Base-by-base conservation (phyloP, 2,797 vertebrate species). In the Cuniculus paca region DNA sequence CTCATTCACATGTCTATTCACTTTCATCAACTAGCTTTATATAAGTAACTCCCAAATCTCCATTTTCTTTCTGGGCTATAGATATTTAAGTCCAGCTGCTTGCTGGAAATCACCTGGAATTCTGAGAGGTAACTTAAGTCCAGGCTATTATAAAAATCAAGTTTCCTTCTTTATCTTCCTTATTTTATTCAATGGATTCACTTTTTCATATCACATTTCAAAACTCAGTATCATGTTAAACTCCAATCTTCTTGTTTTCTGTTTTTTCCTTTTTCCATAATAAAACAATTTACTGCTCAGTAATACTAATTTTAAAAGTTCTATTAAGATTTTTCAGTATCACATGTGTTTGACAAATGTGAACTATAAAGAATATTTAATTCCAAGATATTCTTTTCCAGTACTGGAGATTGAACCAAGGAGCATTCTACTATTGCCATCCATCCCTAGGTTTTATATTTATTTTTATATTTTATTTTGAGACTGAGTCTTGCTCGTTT, bases 61-160 rank as follows among this genome's bases (percentile, higher is more conserved):
- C 42, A 68, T 28, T 74, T 52, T 88, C 24, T 81, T 34, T 31
- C 42, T 28, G 5, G 70, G 17, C 13, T 88, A 80, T 5, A 93
- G 45, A 78, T 22, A 50, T 22, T 9, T 3, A 28, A 14, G 58
- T 52, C 45, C 12, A 86, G 52, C 31, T 58, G 26, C 20, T 87
- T 83, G 6, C 16, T 56, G 19, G 80, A 97, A 94, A 84, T 72
- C 54, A 90, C 48, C 19, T 82, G 26, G 72, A 74, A 84, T 87
- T 82, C 48, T 91, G 63, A 96, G 4, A 79, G 19, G 61, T 26
- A 63, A 42, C 2, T 34, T 88, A 83, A 85, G 79, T n/a, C 14
- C 31, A 4, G 11, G 36, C 24, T 36, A 88, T 24, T 34, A 86
- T 20, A 45, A 63, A 70, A 95, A 70, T 91, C 70, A 83, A 92